Conservation (phyloP, 2,797 vertebrate species). For the Emydoidea blandingii region DNA sequence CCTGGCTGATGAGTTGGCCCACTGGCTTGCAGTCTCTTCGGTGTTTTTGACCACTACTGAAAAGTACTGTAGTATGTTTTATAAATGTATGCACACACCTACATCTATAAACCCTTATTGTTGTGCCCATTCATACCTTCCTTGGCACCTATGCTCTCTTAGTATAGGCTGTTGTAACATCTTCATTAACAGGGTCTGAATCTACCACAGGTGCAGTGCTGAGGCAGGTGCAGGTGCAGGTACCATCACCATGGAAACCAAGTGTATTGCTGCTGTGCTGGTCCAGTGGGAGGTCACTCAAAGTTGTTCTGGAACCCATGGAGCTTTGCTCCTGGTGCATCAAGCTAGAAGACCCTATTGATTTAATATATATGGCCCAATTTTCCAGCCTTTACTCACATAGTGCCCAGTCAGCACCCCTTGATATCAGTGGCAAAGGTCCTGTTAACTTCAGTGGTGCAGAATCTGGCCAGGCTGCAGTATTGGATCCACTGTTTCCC, state of each 20-base stretch:
- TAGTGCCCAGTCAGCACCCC: neutral
- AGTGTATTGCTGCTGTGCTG: accelerated
- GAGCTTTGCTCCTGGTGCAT: neutral
- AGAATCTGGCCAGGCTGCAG: neutral
- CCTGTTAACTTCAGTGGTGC: neutral
- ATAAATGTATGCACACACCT: neutral
- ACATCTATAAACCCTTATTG: neutral
- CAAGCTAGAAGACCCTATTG: neutral
- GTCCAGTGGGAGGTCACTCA: neutral
- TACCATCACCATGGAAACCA: neutral
- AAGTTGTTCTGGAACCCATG: neutral
- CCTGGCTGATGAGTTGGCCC: neutral
- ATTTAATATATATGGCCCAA: neutral
- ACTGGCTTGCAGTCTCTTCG: neutral
- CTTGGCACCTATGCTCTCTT: neutral
- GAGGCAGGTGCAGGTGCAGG: neutral
- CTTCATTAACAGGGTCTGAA: accelerated
- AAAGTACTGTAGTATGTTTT: neutral
- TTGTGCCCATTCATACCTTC: neutral
- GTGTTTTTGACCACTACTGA: neutral
- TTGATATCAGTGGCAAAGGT: neutral
- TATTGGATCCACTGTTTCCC: constrained; percentile 24
- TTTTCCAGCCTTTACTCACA: neutral
- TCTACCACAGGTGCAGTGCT: neutral
- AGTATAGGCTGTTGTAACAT: neutral